These are phyloP conservation scores for Cyclophora punctaria DNA, from an alignment of 2,888 invertebrate genomes.

Conservation along the genomic window DNA sequence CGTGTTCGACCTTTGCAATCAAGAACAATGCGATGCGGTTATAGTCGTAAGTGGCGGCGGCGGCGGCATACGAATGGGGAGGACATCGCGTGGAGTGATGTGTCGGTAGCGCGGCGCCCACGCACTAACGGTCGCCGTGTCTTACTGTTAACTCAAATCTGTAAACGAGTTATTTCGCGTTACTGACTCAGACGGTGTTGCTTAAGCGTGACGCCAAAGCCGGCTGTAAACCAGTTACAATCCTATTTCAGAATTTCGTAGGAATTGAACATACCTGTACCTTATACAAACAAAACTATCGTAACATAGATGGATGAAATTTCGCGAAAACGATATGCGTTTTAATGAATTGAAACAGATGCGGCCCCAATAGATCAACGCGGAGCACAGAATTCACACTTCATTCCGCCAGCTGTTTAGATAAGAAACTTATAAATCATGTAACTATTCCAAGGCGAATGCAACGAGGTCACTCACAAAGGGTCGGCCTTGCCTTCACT, in stretches of 20 bases:
- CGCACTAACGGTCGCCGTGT: constrained; percentile 56
- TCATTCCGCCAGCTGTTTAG: constrained; percentile 47
- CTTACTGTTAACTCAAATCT: constrained; percentile 55
- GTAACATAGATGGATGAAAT: not conserved
- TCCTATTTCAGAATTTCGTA: constrained; percentile 21
- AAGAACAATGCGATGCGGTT: constrained; percentile 29
- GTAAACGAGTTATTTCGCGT: constrained; percentile 59
- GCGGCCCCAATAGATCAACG: constrained; percentile 24
- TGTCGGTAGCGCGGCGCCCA: constrained; percentile 41
- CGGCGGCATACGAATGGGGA: constrained; percentile 28
- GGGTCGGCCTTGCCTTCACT: constrained; percentile 64
- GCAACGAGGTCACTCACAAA: constrained; percentile 67
- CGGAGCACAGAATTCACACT: constrained; percentile 31
- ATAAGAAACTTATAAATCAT: constrained; percentile 59
- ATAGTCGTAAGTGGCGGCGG: constrained; percentile 15
- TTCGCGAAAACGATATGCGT: constrained; percentile 9
- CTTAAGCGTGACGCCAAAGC: constrained; percentile 23
- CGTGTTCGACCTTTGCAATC: constrained; percentile 38
- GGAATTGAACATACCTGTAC: constrained; percentile 3
- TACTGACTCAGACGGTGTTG: constrained; percentile 40
- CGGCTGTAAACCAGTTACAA: constrained; percentile 26
- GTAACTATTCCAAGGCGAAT: constrained; percentile 70
- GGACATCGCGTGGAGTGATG: constrained; percentile 30
- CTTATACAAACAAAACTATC: constrained; percentile 2
- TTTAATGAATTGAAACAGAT: constrained; percentile 16